Evolutionary conservation across 2,113 vertebrate genomes (phyloP).

Genomic region (Xenopus tropicalis): DNA sequence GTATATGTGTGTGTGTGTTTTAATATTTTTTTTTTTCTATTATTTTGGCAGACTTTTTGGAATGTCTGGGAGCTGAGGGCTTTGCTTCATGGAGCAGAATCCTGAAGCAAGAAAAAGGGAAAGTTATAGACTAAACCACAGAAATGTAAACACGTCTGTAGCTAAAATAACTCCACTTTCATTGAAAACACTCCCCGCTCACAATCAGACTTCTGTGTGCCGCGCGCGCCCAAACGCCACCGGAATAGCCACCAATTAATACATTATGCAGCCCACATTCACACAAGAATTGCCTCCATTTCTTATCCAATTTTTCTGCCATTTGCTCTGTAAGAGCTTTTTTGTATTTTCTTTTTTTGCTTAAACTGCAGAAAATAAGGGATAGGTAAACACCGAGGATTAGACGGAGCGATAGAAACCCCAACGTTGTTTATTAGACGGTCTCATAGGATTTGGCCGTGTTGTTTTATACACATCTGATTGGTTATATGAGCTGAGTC

Average conservation of each 20-base stretch:
- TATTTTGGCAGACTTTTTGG: constrained; percentile 88
- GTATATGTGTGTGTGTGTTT: constrained; percentile 53
- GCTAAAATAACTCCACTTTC: constrained; percentile 88
- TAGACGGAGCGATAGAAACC: neutral
- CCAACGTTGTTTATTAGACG: neutral
- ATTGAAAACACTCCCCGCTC: constrained; percentile 84
- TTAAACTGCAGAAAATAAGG: constrained; percentile 5
- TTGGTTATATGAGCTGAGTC: no score
- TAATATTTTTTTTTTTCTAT: constrained; percentile 50
- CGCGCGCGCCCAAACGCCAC: constrained; percentile 73
- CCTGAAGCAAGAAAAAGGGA: constrained; percentile 83
- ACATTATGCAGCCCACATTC: constrained; percentile 67
- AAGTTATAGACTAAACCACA: constrained; percentile 94
- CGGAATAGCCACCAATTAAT: constrained; percentile 80
- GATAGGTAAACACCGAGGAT: constrained; percentile 15
- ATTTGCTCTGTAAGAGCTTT: constrained; percentile 17
- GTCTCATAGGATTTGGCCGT: neutral
- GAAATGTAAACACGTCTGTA: constrained; percentile 95
- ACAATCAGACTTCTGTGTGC: constrained; percentile 84
- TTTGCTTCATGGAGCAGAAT: constrained; percentile 79
- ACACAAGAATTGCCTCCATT: constrained; percentile 53
- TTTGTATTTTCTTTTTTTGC: neutral
- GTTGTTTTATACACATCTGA: neutral
- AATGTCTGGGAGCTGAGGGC: constrained; percentile 88
- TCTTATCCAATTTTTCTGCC: constrained; percentile 52